Percentiles rank a stretch among this genome's conserved stretches.
Conservation (phyloP, 2,797 vertebrate genomes). For the Mareca penelope region DNA sequence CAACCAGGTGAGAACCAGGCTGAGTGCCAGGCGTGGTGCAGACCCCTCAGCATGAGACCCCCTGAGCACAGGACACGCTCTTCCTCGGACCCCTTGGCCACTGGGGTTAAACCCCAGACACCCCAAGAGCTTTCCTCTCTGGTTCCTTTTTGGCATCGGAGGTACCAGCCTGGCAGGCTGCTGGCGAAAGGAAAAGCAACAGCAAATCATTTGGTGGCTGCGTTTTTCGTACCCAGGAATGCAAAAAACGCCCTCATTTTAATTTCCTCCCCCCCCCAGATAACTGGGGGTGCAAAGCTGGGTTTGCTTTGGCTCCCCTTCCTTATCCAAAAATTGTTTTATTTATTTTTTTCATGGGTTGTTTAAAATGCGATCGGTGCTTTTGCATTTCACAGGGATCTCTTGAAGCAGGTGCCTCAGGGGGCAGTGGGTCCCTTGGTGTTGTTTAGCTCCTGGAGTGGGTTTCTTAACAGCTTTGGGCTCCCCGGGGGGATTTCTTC, state of each 20-base stretch:
- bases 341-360: slow-evolving; percentile 8
- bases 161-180: background rate
- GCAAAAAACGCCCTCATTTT: background rate
- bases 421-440: background rate
- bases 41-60: too few relatives aligned
- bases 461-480: background rate
- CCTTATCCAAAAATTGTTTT: background rate
- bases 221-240: background rate
- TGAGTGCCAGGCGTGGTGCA: too few relatives aligned
- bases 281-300: background rate
- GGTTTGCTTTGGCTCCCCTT: background rate
- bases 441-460: background rate
- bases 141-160: background rate
- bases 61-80: too few relatives aligned
- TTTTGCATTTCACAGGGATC: background rate
- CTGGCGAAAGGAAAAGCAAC: background rate
- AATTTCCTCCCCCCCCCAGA: background rate
- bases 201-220: background rate
- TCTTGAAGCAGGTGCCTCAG: background rate
- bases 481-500: background rate
- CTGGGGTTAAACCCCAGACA: background rate
- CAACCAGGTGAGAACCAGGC: background rate
- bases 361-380: slow-evolving; percentile 1
- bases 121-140: accelerated
- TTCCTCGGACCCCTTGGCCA: too few relatives aligned